Base-by-base conservation (phyloP, 2,797 vertebrate species). In the Tadarida brasiliensis region DNA sequence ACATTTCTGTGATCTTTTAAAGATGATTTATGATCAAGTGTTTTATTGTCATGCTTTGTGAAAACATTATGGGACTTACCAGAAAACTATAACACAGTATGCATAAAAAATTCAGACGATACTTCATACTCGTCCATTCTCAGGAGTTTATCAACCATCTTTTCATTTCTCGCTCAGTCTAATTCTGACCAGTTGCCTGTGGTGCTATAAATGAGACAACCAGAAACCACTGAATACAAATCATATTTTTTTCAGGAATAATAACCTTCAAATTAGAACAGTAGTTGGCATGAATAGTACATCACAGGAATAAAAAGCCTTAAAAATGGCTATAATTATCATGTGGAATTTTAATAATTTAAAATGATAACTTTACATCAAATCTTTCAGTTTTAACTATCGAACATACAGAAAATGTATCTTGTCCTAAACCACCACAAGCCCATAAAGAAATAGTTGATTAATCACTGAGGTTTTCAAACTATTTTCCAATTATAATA, bases 221-320 rank as follows among this genome's bases (percentile, higher is more conserved):
- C 5, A 39, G 63, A 57, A 73, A 33, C 26, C 35, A 95, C n/a
- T 85, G 61, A 94, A 92, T 76, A n/a, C 20, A 30, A 30, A 10
- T 28, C 61, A n/a, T 56, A 35, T 67, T 57, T 56, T 73, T 84
- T 87, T 77, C 22, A 70, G 33, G 59, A 78, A 65, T 81, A 30
- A 67, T 81, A 70, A 61, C 51, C 33, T 94, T 24, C 16, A 71
- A 90, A 94, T 76, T 97, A 88, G 82, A 93, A 35, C 12, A 76
- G 26, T 88, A 56, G 16, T 44, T 63, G 44, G 17, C 51, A 85
- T 67, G 26, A 65, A 61, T 65, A 33, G 11, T 84, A 24, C 19
- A 91, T 67, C 35, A 68, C 26, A 54, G n/a, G 54, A 94, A 87
- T 61, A 92, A 81, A 67, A 76, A 15, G 5, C n/a, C 33, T 51